phyloP scores from a whole-genome alignment of 2,113 vertebrate species.

The Mormoops blainvillei region DNA sequence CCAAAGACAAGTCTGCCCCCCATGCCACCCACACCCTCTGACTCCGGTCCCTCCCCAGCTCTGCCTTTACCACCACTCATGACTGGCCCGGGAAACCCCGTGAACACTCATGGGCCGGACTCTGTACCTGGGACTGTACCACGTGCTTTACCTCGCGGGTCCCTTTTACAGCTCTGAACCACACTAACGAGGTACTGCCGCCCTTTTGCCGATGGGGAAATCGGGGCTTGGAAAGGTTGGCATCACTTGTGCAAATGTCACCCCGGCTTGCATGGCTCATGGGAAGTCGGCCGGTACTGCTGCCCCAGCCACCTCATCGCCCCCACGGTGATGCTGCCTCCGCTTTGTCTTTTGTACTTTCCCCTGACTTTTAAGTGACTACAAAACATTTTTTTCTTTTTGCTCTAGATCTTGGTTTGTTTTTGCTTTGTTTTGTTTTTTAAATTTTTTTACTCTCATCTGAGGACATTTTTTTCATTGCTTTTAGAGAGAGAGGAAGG shows the following conservation, averaged over 20 bases:
- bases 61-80: not conserved
- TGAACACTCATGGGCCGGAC: accelerated
- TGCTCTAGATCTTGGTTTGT: not conserved
- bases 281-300: not conserved
- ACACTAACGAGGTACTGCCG: accelerated
- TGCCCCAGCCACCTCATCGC: accelerated
- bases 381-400: not conserved
- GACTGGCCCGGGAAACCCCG: accelerated
- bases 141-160: accelerated
- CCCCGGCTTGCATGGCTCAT: not conserved
- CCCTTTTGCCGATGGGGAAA: not conserved
- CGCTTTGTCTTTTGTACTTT: not conserved
- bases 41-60: not conserved
- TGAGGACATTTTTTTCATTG: too few relatives aligned
- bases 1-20: not conserved
- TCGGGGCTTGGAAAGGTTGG: not conserved
- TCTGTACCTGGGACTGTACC: accelerated
- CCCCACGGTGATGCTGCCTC: accelerated
- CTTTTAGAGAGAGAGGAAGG: too few relatives aligned
- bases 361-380: not conserved
- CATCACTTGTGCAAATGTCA: not conserved
- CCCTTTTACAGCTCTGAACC: not conserved
- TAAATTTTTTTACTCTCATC: too few relatives aligned
- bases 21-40: too few relatives aligned
- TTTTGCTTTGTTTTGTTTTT: not conserved